phyloP scores from a whole-genome alignment of 2,888 invertebrate genomes.

The Neoascia interrupta region DNA sequence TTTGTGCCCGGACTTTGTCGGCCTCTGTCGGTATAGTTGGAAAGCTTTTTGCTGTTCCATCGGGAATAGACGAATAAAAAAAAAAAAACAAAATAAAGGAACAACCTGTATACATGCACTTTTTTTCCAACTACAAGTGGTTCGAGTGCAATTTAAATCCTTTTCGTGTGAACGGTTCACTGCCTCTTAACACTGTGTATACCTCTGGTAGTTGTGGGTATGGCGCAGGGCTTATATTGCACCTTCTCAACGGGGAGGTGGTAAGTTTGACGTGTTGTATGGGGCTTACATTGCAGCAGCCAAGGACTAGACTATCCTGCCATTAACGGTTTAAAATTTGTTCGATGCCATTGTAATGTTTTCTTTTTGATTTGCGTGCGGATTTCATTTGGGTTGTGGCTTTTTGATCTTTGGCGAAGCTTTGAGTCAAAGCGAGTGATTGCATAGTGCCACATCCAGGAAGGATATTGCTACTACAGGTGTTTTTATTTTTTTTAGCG shows the following conservation, averaged over 20 bases:
- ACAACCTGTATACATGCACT: slow-evolving; percentile 1
- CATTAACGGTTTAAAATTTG: slow-evolving; percentile 27
- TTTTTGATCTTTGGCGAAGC: slow-evolving; percentile 48
- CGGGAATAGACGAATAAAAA: background rate
- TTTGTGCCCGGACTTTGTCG: slow-evolving; percentile 46
- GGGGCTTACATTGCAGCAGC: background rate
- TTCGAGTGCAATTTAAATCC: slow-evolving; percentile 59
- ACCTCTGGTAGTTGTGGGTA: background rate
- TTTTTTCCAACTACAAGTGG: slow-evolving; percentile 15
- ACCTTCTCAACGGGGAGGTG: slow-evolving; percentile 8
- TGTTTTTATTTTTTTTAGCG: slow-evolving; percentile 20
- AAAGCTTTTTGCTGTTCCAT: slow-evolving; percentile 60
- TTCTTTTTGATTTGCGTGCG: slow-evolving; percentile 51
- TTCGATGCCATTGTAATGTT: slow-evolving; percentile 57
- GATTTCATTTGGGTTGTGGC: slow-evolving; percentile 60
- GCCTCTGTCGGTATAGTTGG: slow-evolving; percentile 46
- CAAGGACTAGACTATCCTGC: slow-evolving; percentile 5
- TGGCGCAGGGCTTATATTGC: slow-evolving; percentile 12
- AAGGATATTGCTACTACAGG: slow-evolving; percentile 56
- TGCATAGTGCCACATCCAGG: slow-evolving; percentile 31
- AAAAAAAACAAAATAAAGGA: background rate
- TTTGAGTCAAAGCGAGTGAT: slow-evolving; percentile 37
- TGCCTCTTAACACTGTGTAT: slow-evolving; percentile 48
- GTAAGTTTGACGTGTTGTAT: background rate
- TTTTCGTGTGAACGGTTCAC: slow-evolving; percentile 55